These are phyloP conservation scores for Hirundo rustica DNA, from an alignment of 2,797 vertebrate genomes.

Conservation along the genomic window DNA sequence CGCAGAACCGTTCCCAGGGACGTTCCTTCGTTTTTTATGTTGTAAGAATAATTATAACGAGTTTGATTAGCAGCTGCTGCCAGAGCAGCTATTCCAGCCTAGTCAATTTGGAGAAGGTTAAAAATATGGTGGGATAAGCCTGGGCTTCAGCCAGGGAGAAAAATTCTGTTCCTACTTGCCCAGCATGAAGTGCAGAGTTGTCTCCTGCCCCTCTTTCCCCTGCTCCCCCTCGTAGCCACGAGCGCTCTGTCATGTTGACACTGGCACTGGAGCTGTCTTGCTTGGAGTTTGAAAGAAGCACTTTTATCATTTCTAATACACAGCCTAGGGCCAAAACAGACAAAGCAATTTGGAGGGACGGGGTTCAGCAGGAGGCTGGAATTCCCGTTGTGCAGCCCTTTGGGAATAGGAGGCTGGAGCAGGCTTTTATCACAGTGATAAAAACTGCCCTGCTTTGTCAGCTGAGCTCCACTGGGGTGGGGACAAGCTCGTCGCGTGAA, in stretches of 20 bases:
- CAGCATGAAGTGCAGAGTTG: background rate
- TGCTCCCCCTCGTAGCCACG: background rate
- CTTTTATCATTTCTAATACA: slow-evolving; percentile 72
- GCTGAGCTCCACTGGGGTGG: background rate
- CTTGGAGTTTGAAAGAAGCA: slow-evolving; percentile 61
- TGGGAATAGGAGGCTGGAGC: background rate
- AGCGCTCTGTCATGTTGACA: slow-evolving; percentile 61
- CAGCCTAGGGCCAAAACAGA: slow-evolving; percentile 73
- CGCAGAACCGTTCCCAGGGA: slow-evolving; percentile 32
- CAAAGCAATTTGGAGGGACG: slow-evolving; percentile 42
- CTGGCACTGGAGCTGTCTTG: slow-evolving; percentile 57
- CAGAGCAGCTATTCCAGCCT: slow-evolving; percentile 48
- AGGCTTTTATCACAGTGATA: background rate
- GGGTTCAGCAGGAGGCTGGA: slow-evolving; percentile 62
- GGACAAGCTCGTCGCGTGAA: background rate
- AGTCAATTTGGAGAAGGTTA: slow-evolving; percentile 9
- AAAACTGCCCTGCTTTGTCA: background rate
- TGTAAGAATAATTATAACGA: slow-evolving; percentile 27
- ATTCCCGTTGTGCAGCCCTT: slow-evolving; percentile 38
- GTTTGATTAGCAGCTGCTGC: slow-evolving; percentile 45
- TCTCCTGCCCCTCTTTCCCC: background rate
- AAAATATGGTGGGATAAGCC: background rate
- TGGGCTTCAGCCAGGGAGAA: background rate
- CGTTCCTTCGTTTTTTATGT: slow-evolving; percentile 9
- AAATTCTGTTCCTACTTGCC: slow-evolving; percentile 48